A percentile compares a stretch with the other conserved stretches of the same genome.
Evolutionary conservation across 2,113 vertebrate genomes (phyloP).

Genomic region (Lamprologus speciosus): DNA sequence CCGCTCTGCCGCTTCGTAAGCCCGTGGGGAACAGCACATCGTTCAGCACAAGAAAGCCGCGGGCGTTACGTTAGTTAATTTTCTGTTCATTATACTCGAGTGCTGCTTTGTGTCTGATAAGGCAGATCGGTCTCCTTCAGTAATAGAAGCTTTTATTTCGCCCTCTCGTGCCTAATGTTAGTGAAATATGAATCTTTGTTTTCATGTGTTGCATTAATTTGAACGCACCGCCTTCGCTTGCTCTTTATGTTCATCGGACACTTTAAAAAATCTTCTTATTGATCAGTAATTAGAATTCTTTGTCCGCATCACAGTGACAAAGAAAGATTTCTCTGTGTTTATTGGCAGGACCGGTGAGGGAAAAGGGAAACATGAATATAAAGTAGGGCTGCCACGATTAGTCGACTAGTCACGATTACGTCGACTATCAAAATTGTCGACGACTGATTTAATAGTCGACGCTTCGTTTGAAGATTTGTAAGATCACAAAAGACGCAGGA

Average conservation of each 20-base stretch:
- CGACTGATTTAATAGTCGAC: no score
- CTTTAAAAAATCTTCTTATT: background rate
- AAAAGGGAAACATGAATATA: background rate
- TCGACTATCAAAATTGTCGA: rapidly evolving
- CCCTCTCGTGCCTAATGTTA: background rate
- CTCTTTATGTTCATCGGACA: background rate
- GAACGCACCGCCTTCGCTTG: background rate
- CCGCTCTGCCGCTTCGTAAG: background rate
- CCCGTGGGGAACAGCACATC: background rate
- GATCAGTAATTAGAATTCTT: background rate
- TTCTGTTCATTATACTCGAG: background rate
- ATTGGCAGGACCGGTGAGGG: background rate
- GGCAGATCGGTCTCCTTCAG: background rate
- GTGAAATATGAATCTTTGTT: background rate
- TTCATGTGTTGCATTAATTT: background rate
- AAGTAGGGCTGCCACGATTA: background rate
- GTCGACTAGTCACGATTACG: no score
- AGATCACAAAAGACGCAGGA: rapidly evolving
- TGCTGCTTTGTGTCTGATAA: background rate
- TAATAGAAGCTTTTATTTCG: background rate
- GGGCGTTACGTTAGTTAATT: background rate
- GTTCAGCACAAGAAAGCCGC: background rate
- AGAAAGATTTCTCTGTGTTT: background rate
- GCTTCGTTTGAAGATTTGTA: no score
- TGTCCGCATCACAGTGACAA: background rate